These are phyloP conservation scores for Drosophila obscura DNA, from an alignment of 1,140 invertebrate species.

Conservation along the genomic window DNA sequence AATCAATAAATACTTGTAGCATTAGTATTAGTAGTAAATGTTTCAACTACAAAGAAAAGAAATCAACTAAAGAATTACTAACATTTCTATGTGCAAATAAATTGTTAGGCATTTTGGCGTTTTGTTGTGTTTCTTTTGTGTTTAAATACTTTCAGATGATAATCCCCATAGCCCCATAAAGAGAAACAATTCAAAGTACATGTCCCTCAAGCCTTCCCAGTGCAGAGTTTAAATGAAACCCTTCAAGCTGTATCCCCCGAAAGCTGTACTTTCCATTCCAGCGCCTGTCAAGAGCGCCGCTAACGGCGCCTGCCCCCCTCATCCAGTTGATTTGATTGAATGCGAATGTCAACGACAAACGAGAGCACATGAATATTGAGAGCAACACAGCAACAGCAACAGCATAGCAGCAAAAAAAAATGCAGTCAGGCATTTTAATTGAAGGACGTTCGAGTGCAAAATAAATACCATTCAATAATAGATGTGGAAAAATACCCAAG, in stretches of 20 bases:
- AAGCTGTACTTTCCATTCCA: too few species aligned
- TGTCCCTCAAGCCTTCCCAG: too few species aligned
- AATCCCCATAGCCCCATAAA: too few species aligned
- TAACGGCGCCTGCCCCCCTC: too few species aligned
- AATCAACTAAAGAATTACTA: not conserved
- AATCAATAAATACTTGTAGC: not conserved
- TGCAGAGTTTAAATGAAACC: too few species aligned
- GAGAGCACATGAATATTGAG: not conserved
- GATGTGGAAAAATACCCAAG: too few species aligned
- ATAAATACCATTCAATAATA: conserved; percentile 16
- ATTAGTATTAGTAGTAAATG: conserved; percentile 4
- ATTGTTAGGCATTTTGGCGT: conserved; percentile 18
- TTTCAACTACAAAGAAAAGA: not conserved
- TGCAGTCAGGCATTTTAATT: conserved; percentile 64
- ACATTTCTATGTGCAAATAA: conserved; percentile 17
- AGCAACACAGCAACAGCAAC: not conserved
- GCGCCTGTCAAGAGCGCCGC: too few species aligned
- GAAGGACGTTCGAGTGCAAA: conserved; percentile 56
- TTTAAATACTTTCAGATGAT: too few species aligned
- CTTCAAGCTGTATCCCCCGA: too few species aligned
- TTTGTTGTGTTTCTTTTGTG: not conserved
- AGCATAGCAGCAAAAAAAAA: conserved; percentile 31
- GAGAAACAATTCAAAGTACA: too few species aligned
- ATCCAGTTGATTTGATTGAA: too few species aligned
- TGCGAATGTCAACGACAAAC: too few species aligned